phyloP scores from a whole-genome alignment of 2,113 vertebrate species.

The Neolamprologus ventralis region DNA sequence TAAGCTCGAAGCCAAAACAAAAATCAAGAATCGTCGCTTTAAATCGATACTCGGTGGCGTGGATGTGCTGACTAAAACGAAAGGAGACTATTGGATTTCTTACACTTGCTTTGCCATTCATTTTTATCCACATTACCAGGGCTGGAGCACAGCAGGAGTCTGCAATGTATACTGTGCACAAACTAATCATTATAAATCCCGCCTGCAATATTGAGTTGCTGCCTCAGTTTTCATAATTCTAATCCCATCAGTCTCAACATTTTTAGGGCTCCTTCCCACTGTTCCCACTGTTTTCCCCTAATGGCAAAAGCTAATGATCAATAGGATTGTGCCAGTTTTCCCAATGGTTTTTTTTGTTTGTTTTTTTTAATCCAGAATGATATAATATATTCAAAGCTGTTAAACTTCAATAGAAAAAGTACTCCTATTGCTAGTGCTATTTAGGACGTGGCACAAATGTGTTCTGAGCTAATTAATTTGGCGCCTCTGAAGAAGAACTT shows the following conservation, averaged over 20 bases:
- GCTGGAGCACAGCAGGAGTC: not conserved
- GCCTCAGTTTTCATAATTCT: not conserved
- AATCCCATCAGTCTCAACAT: not conserved
- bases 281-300: not conserved
- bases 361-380: not conserved
- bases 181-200: not conserved
- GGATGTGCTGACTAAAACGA: constrained; percentile 19
- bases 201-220: not conserved
- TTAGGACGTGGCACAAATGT: not conserved
- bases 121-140: not conserved
- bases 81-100: not conserved
- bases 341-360: not conserved
- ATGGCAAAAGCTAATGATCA: not conserved
- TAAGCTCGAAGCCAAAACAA: not conserved
- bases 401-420: not conserved
- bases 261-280: not conserved
- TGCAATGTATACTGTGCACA: not conserved
- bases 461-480: not conserved
- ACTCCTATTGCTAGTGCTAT: not conserved
- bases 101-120: constrained; percentile 1
- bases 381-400: not conserved
- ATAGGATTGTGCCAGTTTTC: not conserved
- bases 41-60: not conserved
- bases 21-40: not conserved
- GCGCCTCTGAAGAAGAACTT: not conserved